These are phyloP conservation scores for Enteromius mattozi DNA, from an alignment of 2,797 vertebrate species.

Conservation along the genomic window DNA sequence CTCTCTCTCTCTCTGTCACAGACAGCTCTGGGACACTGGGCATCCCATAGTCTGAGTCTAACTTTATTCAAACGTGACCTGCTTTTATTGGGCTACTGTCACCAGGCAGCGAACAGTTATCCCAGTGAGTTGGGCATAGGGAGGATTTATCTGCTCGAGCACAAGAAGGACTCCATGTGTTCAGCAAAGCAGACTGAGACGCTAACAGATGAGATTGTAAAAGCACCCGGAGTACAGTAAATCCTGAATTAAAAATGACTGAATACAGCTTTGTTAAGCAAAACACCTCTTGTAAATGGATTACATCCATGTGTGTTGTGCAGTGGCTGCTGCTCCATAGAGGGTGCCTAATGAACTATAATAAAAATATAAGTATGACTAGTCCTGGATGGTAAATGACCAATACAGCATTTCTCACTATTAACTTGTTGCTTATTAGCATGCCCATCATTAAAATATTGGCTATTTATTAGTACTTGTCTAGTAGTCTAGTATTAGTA, in stretches of 20 bases:
- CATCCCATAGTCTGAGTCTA: conserved; percentile 17
- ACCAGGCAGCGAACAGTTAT: conserved; percentile 26
- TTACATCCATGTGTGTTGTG: background rate
- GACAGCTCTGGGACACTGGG: conserved; percentile 46
- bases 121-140: background rate
- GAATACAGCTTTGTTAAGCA: background rate
- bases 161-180: conserved; percentile 27
- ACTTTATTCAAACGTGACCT: conserved; percentile 57
- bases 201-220: background rate
- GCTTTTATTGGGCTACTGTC: conserved; percentile 48
- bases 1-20: conserved; percentile 17
- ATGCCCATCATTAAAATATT: background rate
- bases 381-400: background rate
- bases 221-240: background rate
- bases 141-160: background rate
- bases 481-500: no score
- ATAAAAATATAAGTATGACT: background rate
- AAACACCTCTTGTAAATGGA: conserved; percentile 7
- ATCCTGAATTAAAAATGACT: background rate
- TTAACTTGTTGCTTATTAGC: background rate
- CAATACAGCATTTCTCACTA: background rate
- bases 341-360: background rate
- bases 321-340: background rate
- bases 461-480: no score
- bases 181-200: background rate